These are phyloP conservation scores for Litocranius walleri DNA, from an alignment of 2,113 vertebrate genomes.

Conservation along the genomic window DNA sequence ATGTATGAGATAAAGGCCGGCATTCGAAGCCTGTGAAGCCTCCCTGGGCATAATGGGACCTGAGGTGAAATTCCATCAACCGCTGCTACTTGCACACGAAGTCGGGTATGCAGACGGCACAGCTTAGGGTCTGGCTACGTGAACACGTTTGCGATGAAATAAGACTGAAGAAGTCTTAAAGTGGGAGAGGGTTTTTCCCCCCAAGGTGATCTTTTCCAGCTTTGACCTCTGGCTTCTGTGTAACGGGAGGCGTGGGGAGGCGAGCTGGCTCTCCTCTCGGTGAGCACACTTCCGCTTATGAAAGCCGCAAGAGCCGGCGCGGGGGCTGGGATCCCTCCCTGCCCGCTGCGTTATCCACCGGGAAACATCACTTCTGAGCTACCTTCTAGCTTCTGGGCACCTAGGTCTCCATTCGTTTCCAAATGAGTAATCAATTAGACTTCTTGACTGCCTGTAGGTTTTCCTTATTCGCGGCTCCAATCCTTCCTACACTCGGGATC, in stretches of 20 bases:
- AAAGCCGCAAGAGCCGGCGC: not conserved
- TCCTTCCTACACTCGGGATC: not conserved
- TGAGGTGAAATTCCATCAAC: conserved; percentile 51
- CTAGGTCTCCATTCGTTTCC: not conserved
- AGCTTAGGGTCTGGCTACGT: not conserved
- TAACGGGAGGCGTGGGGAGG: not conserved
- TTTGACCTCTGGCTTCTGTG: conserved; percentile 50
- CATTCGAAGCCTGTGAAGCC: conserved; percentile 33
- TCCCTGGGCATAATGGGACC: conserved; percentile 47
- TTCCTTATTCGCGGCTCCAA: not conserved
- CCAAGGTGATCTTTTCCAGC: conserved; percentile 4
- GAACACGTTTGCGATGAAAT: conserved; percentile 40
- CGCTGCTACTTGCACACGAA: conserved; percentile 33
- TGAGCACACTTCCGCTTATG: not conserved
- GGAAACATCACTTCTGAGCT: not conserved
- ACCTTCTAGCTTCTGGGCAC: not conserved
- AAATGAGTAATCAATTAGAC: conserved; percentile 8
- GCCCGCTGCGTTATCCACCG: not conserved
- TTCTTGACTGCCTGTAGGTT: not conserved
- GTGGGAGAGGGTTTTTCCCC: conserved; percentile 52
- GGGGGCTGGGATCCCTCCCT: not conserved
- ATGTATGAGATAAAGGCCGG: conserved; percentile 73
- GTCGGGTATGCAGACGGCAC: conserved; percentile 53
- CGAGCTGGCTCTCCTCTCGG: not conserved
- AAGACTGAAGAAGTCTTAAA: conserved; percentile 49